These are phyloP conservation scores for Harpagoxenus sublaevis DNA, from an alignment of 2,888 invertebrate species.

Conservation along the genomic window DNA sequence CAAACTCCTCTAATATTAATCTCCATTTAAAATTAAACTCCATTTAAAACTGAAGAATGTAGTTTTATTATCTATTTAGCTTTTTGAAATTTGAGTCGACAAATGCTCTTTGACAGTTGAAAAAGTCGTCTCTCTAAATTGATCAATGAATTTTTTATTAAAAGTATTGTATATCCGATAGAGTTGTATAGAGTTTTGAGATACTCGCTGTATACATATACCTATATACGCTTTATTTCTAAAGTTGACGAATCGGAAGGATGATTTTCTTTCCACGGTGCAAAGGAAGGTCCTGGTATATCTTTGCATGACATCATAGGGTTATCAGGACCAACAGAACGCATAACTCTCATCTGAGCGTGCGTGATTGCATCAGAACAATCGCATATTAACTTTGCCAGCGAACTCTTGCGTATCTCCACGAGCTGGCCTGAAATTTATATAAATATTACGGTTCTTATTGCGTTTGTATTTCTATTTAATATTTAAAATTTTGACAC, in stretches of 20 bases:
- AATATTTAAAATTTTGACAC: background rate
- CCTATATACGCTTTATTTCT: background rate
- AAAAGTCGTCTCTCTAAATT: background rate
- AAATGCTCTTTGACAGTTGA: background rate
- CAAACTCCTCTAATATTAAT: background rate
- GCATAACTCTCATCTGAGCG: conserved; percentile 91
- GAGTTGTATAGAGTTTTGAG: background rate
- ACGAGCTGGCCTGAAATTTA: conserved; percentile 90
- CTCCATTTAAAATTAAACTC: background rate
- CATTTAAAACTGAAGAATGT: background rate
- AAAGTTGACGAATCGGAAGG: background rate
- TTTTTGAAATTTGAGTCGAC: background rate
- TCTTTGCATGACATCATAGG: conserved; percentile 89
- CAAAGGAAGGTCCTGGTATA: conserved; percentile 88
- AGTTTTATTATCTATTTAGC: background rate
- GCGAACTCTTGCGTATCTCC: conserved; percentile 92
- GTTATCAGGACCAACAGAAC: conserved; percentile 88
- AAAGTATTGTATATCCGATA: background rate
- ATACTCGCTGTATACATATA: background rate
- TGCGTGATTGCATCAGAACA: conserved; percentile 90
- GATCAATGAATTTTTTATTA: background rate
- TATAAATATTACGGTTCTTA: conserved; percentile 7
- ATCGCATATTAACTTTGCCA: conserved; percentile 92
- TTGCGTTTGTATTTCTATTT: background rate
- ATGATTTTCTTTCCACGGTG: conserved; percentile 87